Conservation (phyloP, 2,113 vertebrate species). For the Mobula birostris region DNA sequence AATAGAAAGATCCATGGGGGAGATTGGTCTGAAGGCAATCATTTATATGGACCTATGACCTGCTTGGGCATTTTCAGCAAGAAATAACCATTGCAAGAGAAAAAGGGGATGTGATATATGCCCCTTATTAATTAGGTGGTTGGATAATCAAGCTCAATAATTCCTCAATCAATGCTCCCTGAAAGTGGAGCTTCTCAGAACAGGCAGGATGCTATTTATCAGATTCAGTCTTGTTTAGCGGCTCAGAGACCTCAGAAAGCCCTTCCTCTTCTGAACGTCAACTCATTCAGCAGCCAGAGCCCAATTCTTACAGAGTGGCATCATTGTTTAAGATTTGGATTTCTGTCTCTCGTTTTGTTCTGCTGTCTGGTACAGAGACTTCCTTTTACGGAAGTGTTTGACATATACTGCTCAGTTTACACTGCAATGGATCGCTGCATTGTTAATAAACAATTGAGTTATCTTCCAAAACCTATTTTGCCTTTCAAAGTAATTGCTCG, state of each 20-base stretch:
- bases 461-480: not conserved
- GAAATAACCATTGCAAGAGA: not conserved
- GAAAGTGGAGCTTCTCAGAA: not conserved
- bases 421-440: not conserved
- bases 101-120: not conserved
- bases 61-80: not conserved
- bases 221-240: not conserved
- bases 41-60: not conserved
- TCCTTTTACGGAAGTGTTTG: constrained; percentile 20
- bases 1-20: not conserved
- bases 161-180: not conserved
- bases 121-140: not conserved
- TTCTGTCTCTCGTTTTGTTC: not conserved
- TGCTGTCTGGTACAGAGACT: constrained; percentile 13
- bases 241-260: not conserved
- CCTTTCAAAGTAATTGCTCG: not conserved
- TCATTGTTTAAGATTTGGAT: not conserved
- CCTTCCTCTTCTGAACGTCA: not conserved
- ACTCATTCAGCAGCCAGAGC: not conserved
- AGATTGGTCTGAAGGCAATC: not conserved
- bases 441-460: constrained; percentile 27
- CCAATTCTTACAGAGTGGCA: not conserved
- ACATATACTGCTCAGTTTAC: not conserved
- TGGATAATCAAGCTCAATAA: not conserved
- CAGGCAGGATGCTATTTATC: not conserved